Percentiles rank a stretch among this genome's conserved stretches.
phyloP scores from a whole-genome alignment of 2,888 invertebrate species.

The Chouioia cunea region DNA sequence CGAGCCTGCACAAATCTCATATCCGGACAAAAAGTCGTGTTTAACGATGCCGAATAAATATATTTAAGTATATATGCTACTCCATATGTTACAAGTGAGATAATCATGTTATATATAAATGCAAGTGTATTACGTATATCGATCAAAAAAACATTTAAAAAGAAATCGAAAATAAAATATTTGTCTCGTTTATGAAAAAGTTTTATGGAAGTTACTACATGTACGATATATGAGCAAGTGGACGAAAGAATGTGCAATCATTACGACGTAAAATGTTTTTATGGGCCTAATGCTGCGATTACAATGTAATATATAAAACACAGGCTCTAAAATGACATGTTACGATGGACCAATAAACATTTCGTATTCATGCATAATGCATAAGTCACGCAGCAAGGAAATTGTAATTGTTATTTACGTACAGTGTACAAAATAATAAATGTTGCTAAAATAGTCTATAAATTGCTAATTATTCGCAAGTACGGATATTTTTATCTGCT shows the following conservation, averaged over 20 bases:
- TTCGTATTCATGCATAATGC: conserved; percentile 37
- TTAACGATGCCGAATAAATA: conserved; percentile 12
- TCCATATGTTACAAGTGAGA: conserved; percentile 18
- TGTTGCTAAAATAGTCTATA: conserved; percentile 40
- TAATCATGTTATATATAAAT: conserved; percentile 4
- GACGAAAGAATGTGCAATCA: conserved; percentile 14
- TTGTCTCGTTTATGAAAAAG: conserved; percentile 21
- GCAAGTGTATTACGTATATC: not conserved
- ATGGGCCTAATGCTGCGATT: conserved; percentile 33
- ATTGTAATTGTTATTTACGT: conserved; percentile 44
- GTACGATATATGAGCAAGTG: conserved; percentile 7
- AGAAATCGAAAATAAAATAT: conserved; percentile 9
- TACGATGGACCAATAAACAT: conserved; percentile 44
- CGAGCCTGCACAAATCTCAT: conserved; percentile 13
- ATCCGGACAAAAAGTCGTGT: conserved; percentile 15
- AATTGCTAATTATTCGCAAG: not conserved
- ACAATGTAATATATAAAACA: conserved; percentile 23
- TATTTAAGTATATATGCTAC: conserved; percentile 19
- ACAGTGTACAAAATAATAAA: conserved; percentile 45
- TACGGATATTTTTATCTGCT: not conserved
- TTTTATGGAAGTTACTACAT: not conserved
- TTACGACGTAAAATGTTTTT: conserved; percentile 1
- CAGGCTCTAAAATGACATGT: conserved; percentile 29
- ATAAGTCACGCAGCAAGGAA: conserved; percentile 36
- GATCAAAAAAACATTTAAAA: not conserved